Percentiles rank a stretch among this genome's conserved stretches.
These are phyloP conservation scores for Heptranchias perlo DNA, from an alignment of 2,113 vertebrate species.

Conservation along the genomic window DNA sequence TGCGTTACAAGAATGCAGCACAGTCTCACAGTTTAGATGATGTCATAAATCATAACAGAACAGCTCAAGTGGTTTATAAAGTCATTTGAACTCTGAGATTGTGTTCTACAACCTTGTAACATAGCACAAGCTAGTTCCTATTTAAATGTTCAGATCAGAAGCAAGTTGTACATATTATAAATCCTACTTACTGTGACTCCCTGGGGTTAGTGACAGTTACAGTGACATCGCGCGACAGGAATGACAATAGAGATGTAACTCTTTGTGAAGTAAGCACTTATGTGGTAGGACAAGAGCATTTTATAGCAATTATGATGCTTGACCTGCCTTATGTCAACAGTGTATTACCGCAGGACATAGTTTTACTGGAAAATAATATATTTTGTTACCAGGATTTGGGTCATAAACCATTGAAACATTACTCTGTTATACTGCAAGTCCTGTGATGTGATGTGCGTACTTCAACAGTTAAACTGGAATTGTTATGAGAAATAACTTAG, in stretches of 20 bases:
- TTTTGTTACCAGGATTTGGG: background rate
- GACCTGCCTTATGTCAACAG: slow-evolving; percentile 18
- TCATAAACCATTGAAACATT: background rate
- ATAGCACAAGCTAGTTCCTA: background rate
- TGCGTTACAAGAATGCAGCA: background rate
- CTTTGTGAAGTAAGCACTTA: slow-evolving; percentile 29
- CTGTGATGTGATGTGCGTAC: background rate
- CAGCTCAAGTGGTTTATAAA: slow-evolving; percentile 20
- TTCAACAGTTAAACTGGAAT: background rate
- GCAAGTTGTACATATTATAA: slow-evolving; percentile 28
- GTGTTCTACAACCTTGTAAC: slow-evolving; percentile 15
- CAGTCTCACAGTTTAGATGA: background rate
- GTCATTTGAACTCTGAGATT: slow-evolving; percentile 21
- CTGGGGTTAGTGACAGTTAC: slow-evolving; percentile 9
- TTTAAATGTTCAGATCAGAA: slow-evolving; percentile 15
- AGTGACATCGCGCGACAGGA: background rate
- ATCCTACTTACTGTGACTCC: slow-evolving; percentile 7
- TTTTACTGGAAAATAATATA: slow-evolving; percentile 13
- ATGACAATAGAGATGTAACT: slow-evolving; percentile 26
- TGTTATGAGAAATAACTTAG: background rate
- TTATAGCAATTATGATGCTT: slow-evolving; percentile 30
- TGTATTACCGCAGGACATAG: background rate
- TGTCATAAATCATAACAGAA: slow-evolving; percentile 28
- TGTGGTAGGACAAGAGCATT: background rate
- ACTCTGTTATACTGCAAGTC: background rate